phyloP scores from a whole-genome alignment of 2,113 vertebrate species.

The Centropristis striata region DNA sequence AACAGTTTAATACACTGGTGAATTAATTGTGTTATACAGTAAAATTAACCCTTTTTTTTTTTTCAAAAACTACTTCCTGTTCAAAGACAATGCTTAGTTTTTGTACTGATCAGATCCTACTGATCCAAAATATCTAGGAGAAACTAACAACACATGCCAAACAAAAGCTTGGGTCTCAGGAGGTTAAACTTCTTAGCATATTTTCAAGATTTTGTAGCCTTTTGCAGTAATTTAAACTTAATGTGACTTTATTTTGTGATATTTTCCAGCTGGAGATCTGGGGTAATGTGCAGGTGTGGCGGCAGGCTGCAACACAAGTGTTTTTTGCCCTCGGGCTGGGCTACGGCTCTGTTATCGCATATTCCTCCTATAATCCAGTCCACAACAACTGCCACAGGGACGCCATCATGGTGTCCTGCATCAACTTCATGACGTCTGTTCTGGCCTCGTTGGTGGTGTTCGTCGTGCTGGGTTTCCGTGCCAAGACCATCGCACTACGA shows the following conservation, averaged over 20 bases:
- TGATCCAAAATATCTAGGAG: too few species aligned
- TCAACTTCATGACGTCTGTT: constrained; percentile 98
- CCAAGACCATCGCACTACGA: constrained; percentile 93
- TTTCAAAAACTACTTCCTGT: too few species aligned
- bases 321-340: constrained; percentile 99
- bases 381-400: constrained; percentile 99
- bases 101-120: too few species aligned
- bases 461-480: constrained; percentile 96
- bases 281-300: constrained; percentile 95
- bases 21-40: too few species aligned
- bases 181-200: neutral
- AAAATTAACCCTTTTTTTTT: too few species aligned
- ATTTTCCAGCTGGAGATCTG: constrained; percentile 92
- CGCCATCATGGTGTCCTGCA: constrained; percentile 93
- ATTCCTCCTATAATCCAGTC: constrained; percentile 98
- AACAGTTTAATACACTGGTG: too few species aligned
- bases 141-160: too few species aligned
- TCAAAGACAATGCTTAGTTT: too few species aligned
- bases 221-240: neutral
- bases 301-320: constrained; percentile 96
- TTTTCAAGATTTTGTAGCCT: neutral
- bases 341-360: constrained; percentile 97
- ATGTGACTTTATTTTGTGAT: constrained; percentile 1
- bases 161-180: too few species aligned
- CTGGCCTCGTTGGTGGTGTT: constrained; percentile 97